Conservation (phyloP, 2,113 vertebrate species). For the Coturnix japonica region DNA sequence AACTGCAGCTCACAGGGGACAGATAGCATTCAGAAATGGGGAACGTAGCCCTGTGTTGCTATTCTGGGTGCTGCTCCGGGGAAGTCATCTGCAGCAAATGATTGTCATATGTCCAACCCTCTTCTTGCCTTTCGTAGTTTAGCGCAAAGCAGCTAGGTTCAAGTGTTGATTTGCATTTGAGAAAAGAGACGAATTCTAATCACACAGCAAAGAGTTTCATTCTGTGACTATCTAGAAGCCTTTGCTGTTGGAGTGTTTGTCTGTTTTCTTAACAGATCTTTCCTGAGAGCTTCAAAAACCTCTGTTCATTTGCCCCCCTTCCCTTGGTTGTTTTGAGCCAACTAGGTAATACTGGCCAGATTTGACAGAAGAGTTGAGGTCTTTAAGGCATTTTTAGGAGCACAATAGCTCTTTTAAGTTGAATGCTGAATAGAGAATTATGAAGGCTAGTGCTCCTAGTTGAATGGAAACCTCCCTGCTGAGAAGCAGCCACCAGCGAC, state of each 20-base stretch:
- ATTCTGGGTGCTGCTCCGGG: not conserved
- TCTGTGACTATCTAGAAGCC: not conserved
- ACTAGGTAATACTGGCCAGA: not conserved
- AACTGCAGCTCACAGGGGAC: not conserved
- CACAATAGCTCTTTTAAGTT: not conserved
- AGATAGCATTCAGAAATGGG: fast-evolving
- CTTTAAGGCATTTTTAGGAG: not conserved
- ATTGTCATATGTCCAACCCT: not conserved
- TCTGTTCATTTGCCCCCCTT: not conserved
- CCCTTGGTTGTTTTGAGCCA: not conserved
- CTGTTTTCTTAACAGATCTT: not conserved
- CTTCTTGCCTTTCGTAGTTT: not conserved
- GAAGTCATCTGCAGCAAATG: not conserved
- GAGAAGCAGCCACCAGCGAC: not conserved
- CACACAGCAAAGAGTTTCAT: not conserved
- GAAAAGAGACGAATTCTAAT: not conserved
- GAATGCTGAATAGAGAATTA: not conserved
- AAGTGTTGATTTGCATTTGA: not conserved
- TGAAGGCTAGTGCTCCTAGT: not conserved
- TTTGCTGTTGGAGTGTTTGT: not conserved
- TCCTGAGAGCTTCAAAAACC: not conserved
- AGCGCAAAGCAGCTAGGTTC: not conserved
- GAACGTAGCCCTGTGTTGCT: fast-evolving
- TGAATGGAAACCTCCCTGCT: not conserved
- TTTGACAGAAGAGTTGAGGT: not conserved